phyloP scores from a whole-genome alignment of 37 sponge, comb jelly and placozoan genomes.

The Cliona cf. orientalis region DNA sequence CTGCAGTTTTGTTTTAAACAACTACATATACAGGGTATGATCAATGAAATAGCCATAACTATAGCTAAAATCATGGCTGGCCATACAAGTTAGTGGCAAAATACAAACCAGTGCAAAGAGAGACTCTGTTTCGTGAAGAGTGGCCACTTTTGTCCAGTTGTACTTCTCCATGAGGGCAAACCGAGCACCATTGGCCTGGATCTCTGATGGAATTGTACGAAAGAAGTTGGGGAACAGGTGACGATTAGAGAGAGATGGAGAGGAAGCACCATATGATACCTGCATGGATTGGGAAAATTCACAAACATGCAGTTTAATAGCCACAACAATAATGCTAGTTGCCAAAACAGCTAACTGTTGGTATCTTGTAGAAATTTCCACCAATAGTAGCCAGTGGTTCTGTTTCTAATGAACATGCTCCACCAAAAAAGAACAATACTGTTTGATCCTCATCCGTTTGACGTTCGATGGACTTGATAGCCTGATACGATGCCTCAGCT shows the following conservation, averaged over 20 bases:
- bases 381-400: conserved; percentile 50
- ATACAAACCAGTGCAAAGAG: conserved; percentile 52
- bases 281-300: too few species aligned
- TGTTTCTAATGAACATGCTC: conserved; percentile 34
- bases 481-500: conserved; percentile 57
- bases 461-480: conserved; percentile 28
- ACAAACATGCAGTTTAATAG: neutral
- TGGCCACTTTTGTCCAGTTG: conserved; percentile 59
- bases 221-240: conserved; percentile 39
- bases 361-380: conserved; percentile 34
- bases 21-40: too few species aligned
- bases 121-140: conserved; percentile 40
- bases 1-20: conserved; percentile 6
- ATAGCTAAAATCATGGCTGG: too few species aligned
- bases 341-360: too few species aligned
- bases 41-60: too few species aligned
- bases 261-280: conserved; percentile 56
- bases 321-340: neutral
- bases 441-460: neutral
- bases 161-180: conserved; percentile 44
- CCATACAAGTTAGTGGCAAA: too few species aligned
- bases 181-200: conserved; percentile 12
- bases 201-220: conserved; percentile 62
- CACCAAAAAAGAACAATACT: conserved; percentile 57
- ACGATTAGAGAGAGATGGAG: conserved; percentile 52